These are phyloP conservation scores for Diplazon laetatorius DNA, from an alignment of 2,888 invertebrate genomes.

Conservation along the genomic window DNA sequence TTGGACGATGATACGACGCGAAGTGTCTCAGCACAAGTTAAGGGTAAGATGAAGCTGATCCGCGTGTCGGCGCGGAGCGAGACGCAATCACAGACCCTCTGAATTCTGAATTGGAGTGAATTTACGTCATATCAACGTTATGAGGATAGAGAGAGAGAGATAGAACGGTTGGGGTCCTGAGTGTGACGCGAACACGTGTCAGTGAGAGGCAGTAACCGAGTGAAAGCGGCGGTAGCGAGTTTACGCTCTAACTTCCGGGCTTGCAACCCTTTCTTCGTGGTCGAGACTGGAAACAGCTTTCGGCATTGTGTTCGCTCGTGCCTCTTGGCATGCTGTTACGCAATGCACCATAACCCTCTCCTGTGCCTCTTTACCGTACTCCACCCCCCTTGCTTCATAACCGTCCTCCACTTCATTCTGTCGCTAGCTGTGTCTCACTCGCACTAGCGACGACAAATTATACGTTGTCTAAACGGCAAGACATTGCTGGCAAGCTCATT, in stretches of 20 bases:
- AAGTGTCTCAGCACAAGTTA: background rate
- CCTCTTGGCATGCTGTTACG: constrained; percentile 51
- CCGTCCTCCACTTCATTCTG: background rate
- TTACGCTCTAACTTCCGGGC: constrained; percentile 51
- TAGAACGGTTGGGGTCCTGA: too few species aligned
- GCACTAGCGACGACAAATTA: constrained; percentile 50
- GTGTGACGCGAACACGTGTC: constrained; percentile 59
- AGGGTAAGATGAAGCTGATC: background rate
- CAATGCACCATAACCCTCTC: constrained; percentile 36
- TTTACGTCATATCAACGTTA: constrained; percentile 39
- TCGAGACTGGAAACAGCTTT: constrained; percentile 57
- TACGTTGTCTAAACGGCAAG: constrained; percentile 34
- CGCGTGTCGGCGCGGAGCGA: background rate
- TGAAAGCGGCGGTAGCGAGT: constrained; percentile 41
- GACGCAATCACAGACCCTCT: constrained; percentile 14
- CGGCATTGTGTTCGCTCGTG: constrained; percentile 62
- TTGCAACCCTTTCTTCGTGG: constrained; percentile 37
- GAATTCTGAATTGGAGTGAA: constrained; percentile 45
- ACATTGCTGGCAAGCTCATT: constrained; percentile 22
- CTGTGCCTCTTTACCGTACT: background rate
- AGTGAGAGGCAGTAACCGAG: constrained; percentile 51
- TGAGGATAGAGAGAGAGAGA: constrained; percentile 19
- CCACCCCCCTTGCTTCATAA: too few species aligned
- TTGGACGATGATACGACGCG: background rate
- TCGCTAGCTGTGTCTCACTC: constrained; percentile 6